These are phyloP conservation scores for Aleadryas rufinucha DNA, from an alignment of 2,113 vertebrate genomes.

Conservation along the genomic window DNA sequence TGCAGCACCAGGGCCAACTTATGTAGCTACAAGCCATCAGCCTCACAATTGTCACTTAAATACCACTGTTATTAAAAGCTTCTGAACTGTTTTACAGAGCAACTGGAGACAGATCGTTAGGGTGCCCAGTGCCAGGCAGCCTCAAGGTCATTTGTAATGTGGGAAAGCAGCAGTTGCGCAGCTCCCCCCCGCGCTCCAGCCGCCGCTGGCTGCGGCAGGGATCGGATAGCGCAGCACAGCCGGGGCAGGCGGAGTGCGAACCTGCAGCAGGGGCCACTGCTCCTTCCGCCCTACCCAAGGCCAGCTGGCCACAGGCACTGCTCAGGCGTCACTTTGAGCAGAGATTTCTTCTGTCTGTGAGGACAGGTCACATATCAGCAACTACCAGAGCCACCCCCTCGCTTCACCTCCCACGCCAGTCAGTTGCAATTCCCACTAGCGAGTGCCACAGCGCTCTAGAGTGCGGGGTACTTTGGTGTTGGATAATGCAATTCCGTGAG, in stretches of 20 bases:
- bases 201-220: background rate
- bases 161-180: conserved; percentile 26
- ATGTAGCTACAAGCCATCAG: background rate
- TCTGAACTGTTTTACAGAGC: conserved; percentile 49
- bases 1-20: background rate
- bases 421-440: accelerated
- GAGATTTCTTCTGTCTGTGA: background rate
- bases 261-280: background rate
- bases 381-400: background rate
- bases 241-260: background rate
- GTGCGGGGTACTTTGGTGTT: accelerated
- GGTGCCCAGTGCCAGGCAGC: background rate
- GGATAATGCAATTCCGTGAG: background rate
- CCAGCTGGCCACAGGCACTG: background rate
- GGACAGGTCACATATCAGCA: background rate
- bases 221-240: background rate
- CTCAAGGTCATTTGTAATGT: conserved; percentile 64
- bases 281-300: background rate
- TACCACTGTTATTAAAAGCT: conserved; percentile 57
- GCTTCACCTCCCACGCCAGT: background rate
- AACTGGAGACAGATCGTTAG: conserved; percentile 42
- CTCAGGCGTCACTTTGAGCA: accelerated
- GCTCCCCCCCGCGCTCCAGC: background rate
- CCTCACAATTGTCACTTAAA: conserved; percentile 47
- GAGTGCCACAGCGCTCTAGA: background rate